phyloP scores from a whole-genome alignment of 2,888 invertebrate species.

The Penaeus monodon region DNA sequence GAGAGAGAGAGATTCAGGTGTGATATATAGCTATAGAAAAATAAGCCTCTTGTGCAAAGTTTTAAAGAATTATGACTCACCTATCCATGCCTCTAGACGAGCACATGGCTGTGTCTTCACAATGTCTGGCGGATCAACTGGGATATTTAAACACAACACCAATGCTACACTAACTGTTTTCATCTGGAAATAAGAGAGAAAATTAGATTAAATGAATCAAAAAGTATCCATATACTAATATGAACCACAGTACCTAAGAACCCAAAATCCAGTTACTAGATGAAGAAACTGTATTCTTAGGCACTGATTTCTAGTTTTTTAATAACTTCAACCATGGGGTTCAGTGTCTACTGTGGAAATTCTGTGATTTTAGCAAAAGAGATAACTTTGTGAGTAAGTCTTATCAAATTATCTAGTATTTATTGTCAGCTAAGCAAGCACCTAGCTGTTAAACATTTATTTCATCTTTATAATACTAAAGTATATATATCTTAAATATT shows the following conservation, averaged over 20 bases:
- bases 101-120: slow-evolving; percentile 98
- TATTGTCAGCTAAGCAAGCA: no score
- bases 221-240: not conserved
- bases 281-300: no score
- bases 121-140: slow-evolving; percentile 99
- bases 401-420: no score
- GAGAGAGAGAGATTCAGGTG: not conserved
- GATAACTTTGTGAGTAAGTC: no score
- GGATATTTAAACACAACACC: slow-evolving; percentile 96
- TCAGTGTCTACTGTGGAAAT: no score
- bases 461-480: no score
- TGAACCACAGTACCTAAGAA: not conserved
- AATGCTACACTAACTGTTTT: slow-evolving; percentile 99
- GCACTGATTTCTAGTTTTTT: no score
- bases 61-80: slow-evolving; percentile 72
- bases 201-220: not conserved
- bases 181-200: slow-evolving; percentile 78
- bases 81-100: slow-evolving; percentile 95
- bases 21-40: not conserved
- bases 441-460: no score
- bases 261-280: not conserved
- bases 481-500: no score
- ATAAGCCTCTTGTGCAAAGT: not conserved
- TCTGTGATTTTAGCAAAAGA: no score
- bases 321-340: no score